Conservation (phyloP, 64 coral and sea anemone genomes). For the Platygyra sinensis region DNA sequence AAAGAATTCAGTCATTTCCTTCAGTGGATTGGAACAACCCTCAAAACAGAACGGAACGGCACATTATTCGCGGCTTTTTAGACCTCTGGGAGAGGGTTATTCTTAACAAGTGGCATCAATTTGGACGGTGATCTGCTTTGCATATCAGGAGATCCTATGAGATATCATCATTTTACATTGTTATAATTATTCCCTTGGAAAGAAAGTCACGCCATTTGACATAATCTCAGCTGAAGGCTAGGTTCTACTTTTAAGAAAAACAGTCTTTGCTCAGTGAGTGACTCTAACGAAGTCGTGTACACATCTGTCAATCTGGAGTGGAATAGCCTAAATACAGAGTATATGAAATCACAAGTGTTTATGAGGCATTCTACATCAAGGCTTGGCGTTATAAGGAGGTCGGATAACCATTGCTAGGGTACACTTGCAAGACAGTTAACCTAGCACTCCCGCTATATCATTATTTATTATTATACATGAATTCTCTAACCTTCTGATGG, state of each 20-base stretch:
- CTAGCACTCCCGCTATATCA: no score
- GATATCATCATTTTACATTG: constrained; percentile 95
- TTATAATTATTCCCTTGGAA: constrained; percentile 73
- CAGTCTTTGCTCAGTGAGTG: constrained; percentile 74
- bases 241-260: constrained; percentile 97
- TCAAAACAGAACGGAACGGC: constrained; percentile 57
- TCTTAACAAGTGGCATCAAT: constrained; percentile 78
- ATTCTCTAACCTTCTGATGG: no score
- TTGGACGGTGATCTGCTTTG: constrained; percentile 94
- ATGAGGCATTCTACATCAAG: no score
- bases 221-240: constrained; percentile 82
- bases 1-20: not conserved
- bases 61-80: constrained; percentile 67
- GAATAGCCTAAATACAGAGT: constrained; percentile 57
- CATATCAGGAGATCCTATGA: constrained; percentile 84
- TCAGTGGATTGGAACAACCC: constrained; percentile 65
- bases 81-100: constrained; percentile 94
- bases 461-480: no score
- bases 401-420: no score
- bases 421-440: no score
- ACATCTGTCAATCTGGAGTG: constrained; percentile 94
- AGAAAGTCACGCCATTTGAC: constrained; percentile 68
- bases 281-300: constrained; percentile 66
- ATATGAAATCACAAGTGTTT: not conserved
- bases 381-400: no score